A percentile compares a stretch with the other conserved stretches of the same genome.
Evolutionary conservation across 2,113 vertebrate genomes (phyloP).

Genomic region (Psettodes erumei): DNA sequence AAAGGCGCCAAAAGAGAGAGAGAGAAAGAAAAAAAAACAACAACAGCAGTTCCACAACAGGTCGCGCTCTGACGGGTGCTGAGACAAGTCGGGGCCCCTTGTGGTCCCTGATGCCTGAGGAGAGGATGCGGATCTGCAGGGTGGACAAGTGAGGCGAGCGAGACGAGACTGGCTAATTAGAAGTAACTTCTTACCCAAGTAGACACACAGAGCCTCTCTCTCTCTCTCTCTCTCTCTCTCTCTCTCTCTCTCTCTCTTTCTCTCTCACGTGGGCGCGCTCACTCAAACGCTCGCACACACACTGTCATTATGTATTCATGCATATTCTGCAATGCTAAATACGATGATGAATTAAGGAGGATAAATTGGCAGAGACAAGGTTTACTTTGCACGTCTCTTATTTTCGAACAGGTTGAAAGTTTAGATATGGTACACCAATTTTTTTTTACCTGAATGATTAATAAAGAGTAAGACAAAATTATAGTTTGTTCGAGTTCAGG

Average conservation of each 20-base stretch:
- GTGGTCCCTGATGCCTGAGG: conserved; percentile 40
- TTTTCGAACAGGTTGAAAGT: not conserved
- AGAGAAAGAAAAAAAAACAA: too few relatives aligned
- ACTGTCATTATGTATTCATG: conserved; percentile 8
- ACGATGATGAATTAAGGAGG: not conserved
- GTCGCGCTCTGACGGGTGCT: conserved; percentile 11
- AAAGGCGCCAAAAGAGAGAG: not conserved
- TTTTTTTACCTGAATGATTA: not conserved
- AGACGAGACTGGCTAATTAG: conserved; percentile 85
- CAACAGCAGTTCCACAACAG: conserved; percentile 29
- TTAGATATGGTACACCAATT: not conserved
- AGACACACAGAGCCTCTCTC: conserved; percentile 68
- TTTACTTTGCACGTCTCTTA: not conserved
- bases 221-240: conserved; percentile 46
- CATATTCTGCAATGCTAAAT: not conserved
- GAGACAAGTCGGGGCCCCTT: not conserved
- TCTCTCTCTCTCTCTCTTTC: conserved; percentile 45
- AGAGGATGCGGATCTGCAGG: conserved; percentile 67
- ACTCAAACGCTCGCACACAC: conserved; percentile 3
- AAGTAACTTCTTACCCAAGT: conserved; percentile 81
- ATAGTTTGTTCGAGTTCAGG: not conserved
- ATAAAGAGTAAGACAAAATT: not conserved
- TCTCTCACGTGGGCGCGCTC: conserved; percentile 15
- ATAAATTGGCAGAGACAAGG: not conserved
- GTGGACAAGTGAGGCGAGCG: conserved; percentile 77